Base-by-base conservation (phyloP, 1,140 invertebrate genomes). In the Yoshiicerus persimilis region DNA sequence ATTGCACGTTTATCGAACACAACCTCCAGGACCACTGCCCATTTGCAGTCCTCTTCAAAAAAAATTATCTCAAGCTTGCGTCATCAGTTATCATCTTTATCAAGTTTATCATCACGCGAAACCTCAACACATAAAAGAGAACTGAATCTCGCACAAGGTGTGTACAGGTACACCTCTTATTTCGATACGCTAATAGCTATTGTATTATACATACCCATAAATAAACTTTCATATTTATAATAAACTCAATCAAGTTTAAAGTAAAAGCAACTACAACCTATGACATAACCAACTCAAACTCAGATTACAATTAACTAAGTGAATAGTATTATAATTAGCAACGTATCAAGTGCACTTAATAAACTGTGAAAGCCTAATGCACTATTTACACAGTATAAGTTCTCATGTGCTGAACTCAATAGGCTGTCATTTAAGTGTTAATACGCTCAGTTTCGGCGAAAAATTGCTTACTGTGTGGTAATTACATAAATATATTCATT, bases 31-130 rank as follows among this genome's bases (percentile, higher is more conserved):
- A 56, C 32, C 32, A 80, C 75, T 80, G 32, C 75, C 27, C n/a
- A 80, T 32, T 80, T 36, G 38, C 75, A 80, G 34, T 30, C 20
- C 75, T 38, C 16, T 20, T 34, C 13, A 32, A 80, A 77, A 66
- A 80, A 70, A 34, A 23, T 80, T 80, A 80, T 80, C 75, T 80
- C 11, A 36, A 80, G 32, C 75, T 36, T 80, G 75, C 75, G 75
- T 80, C 75, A 80, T 70, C 27, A 30, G 23, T 70, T n/a, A 70
- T 80, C 75, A 36, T 80, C 75, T 36, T 80, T 80, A 80, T 36
- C 70, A 77, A 77, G 70, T 77, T 77, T 77, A 77, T 77, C 70
- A 77, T 77, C 70, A 77, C 32, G 32, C 75, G 11, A 80, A 80
- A 38, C 32, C 75, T 80, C 75, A 80, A 32, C 70, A 34, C 70